Evolutionary conservation across 2,113 vertebrate species (phyloP).

Genomic region (Pedetes capensis): DNA sequence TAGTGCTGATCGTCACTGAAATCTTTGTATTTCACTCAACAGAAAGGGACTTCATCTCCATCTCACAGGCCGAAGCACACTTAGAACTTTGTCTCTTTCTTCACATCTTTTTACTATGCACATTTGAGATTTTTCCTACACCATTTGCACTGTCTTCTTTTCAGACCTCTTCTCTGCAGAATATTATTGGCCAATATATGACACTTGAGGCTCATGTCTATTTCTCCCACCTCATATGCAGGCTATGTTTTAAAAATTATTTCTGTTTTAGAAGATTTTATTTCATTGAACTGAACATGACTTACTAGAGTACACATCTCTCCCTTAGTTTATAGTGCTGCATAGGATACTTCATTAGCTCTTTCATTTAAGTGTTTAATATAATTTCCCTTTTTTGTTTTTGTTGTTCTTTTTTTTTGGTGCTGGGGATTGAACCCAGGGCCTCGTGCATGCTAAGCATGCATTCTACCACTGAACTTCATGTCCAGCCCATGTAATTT

Average conservation of each 20-base stretch:
- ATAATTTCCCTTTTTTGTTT: neutral
- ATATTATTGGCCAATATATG: neutral
- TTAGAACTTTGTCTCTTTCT: neutral
- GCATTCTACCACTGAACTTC: neutral
- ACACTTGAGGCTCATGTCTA: neutral
- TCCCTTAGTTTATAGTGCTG: constrained; percentile 17
- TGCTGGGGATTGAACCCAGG: neutral
- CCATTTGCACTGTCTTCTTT: neutral
- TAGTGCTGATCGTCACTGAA: neutral
- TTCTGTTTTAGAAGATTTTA: constrained; percentile 2
- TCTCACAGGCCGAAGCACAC: neutral
- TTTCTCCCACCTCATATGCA: neutral
- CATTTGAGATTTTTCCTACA: neutral
- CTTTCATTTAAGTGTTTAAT: constrained; percentile 34
- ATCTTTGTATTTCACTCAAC: neutral
- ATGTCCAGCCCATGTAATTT: neutral
- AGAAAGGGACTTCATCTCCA: neutral
- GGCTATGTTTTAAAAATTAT: neutral
- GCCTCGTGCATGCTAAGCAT: neutral
- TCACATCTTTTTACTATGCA: neutral
- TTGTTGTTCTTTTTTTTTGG: neutral
- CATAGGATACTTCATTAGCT: constrained; percentile 14
- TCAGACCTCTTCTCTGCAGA: neutral
- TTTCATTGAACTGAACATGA: neutral
- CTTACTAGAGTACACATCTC: neutral